Conservation (phyloP, 2,113 vertebrate genomes). For the Siniperca chuatsi region DNA sequence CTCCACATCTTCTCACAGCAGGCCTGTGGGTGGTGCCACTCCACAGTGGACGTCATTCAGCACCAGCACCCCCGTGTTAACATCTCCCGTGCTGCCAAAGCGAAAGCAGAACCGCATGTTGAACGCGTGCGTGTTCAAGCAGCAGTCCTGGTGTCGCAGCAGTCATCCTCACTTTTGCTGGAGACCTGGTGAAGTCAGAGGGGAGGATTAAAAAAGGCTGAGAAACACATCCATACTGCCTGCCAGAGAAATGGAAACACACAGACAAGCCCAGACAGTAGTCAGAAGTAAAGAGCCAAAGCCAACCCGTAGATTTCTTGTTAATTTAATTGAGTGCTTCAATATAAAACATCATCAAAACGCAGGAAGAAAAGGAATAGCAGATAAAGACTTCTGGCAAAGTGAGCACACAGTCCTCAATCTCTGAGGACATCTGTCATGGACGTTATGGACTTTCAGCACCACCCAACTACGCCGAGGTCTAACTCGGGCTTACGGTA, state of each 20-base stretch:
- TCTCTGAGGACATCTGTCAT: too few relatives aligned
- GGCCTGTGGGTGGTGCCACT: too few relatives aligned
- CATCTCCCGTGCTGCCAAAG: slow-evolving; percentile 9
- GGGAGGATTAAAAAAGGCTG: slow-evolving; percentile 46
- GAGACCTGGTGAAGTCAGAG: slow-evolving; percentile 71
- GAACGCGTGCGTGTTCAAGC: slow-evolving; percentile 33
- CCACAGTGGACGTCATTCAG: not conserved
- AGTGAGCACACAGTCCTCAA: slow-evolving; percentile 30
- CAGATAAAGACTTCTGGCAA: slow-evolving; percentile 29
- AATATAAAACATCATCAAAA: slow-evolving; percentile 77
- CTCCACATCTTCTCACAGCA: not conserved
- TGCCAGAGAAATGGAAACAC: not conserved
- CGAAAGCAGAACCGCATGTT: slow-evolving; percentile 11
- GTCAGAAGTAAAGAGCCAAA: slow-evolving; percentile 55
- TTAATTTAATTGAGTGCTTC: slow-evolving; percentile 75
- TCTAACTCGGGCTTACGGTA: not conserved
- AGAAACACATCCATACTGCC: not conserved
- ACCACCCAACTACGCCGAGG: not conserved
- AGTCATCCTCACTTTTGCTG: slow-evolving; percentile 58
- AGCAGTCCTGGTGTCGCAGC: slow-evolving; percentile 36
- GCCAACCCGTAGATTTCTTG: slow-evolving; percentile 46
- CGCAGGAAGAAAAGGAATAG: slow-evolving; percentile 40
- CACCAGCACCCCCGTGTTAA: slow-evolving; percentile 7
- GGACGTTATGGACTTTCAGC: not conserved
- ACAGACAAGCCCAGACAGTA: slow-evolving; percentile 7